These are phyloP conservation scores for Chrysoperla carnea DNA, from an alignment of 1,140 invertebrate species.

Conservation along the genomic window DNA sequence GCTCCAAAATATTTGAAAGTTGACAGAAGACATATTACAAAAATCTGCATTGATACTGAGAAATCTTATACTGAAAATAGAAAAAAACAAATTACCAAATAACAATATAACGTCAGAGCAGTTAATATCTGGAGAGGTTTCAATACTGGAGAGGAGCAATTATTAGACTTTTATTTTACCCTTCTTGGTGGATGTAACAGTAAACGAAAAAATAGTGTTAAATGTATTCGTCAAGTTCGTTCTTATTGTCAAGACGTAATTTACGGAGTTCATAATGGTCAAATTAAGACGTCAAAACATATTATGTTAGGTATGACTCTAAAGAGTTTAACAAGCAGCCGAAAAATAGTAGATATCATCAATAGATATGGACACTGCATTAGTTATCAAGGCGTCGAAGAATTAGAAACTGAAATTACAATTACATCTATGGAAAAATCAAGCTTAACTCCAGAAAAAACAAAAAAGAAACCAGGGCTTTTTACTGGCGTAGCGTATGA, in stretches of 20 bases:
- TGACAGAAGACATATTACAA: constrained; percentile 10
- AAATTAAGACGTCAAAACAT: constrained; percentile 16
- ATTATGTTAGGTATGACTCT: constrained; percentile 14
- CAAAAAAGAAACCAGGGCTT: background rate
- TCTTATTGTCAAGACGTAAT: constrained; percentile 12
- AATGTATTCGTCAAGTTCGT: constrained; percentile 7
- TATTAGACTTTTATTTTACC: constrained; percentile 7
- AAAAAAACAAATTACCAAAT: constrained; percentile 5
- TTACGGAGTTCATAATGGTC: constrained; percentile 11
- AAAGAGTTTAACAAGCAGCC: constrained; percentile 15
- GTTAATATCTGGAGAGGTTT: constrained; percentile 9
- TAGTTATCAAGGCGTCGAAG: constrained; percentile 12
- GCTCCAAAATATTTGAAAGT: constrained; percentile 7
- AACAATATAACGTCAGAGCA: constrained; percentile 6
- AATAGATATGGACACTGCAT: constrained; percentile 13
- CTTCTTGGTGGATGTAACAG: constrained; percentile 4
- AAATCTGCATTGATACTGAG: constrained; percentile 12
- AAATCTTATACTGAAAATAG: constrained; percentile 8
- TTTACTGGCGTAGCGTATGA: constrained; percentile 21
- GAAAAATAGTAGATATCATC: constrained; percentile 14
- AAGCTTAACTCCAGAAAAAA: background rate
- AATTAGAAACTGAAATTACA: constrained; percentile 13
- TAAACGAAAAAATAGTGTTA: constrained; percentile 6
- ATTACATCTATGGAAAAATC: constrained; percentile 3
- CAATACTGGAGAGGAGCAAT: constrained; percentile 4